Conservation (phyloP, 2,888 invertebrate genomes). For the Allacma fusca region DNA sequence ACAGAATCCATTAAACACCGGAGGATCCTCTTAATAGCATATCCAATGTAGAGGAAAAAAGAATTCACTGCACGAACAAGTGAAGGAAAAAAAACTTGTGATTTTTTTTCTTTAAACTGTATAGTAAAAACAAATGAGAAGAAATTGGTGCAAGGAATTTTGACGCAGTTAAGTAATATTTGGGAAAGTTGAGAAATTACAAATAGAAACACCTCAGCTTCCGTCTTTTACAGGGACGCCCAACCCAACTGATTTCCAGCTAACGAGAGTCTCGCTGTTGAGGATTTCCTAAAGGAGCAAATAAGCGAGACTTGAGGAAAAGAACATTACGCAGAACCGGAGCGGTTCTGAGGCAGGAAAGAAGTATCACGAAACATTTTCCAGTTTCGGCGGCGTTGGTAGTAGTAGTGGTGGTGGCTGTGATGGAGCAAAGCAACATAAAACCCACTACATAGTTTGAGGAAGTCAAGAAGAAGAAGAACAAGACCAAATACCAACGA, state of each 20-base stretch:
- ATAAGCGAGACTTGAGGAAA: slow-evolving; percentile 19
- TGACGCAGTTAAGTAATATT: too few relatives aligned
- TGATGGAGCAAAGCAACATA: slow-evolving; percentile 6
- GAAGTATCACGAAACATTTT: not conserved
- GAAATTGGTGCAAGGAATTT: not conserved
- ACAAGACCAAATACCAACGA: slow-evolving; percentile 10
- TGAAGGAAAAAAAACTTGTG: too few relatives aligned
- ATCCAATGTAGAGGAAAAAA: too few relatives aligned
- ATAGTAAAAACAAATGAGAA: not conserved
- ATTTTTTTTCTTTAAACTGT: too few relatives aligned
- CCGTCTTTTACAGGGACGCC: not conserved
- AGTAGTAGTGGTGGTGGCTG: too few relatives aligned
- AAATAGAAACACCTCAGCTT: not conserved
- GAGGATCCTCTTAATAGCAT: too few relatives aligned
- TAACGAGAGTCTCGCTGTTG: slow-evolving; percentile 5
- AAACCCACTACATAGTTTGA: not conserved
- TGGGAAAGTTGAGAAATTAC: too few relatives aligned
- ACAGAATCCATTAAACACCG: too few relatives aligned
- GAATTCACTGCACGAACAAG: too few relatives aligned
- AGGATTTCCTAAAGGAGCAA: slow-evolving; percentile 30
- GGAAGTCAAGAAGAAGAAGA: slow-evolving; percentile 19
- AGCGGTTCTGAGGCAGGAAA: slow-evolving; percentile 10
- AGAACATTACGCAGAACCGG: slow-evolving; percentile 36
- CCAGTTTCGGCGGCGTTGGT: not conserved
- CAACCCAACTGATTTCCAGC: not conserved